phyloP scores from a whole-genome alignment of 2,797 vertebrate genomes.

The Syngnathus acus region DNA sequence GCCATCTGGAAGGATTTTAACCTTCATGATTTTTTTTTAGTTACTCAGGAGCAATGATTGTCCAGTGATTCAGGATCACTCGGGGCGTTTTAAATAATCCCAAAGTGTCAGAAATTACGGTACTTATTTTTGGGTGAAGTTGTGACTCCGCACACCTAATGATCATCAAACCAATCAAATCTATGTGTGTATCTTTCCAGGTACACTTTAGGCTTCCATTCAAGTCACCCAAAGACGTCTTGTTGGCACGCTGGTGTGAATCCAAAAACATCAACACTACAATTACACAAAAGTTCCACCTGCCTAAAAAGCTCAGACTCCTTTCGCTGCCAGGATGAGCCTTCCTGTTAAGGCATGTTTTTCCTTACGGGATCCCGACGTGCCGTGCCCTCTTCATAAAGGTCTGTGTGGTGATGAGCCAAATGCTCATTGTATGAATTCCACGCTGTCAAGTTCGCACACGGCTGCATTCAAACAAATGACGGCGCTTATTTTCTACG shows the following conservation, averaged over 20 bases:
- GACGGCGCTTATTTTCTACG: conserved; percentile 20
- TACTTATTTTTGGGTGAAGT: background rate
- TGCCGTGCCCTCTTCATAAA: conserved; percentile 42
- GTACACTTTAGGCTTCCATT: background rate
- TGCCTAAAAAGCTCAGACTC: conserved; percentile 42
- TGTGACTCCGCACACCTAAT: no score
- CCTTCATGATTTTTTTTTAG: no score
- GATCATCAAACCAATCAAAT: no score
- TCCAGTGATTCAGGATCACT: no score
- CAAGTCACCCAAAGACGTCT: conserved; percentile 2
- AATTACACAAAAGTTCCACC: conserved; percentile 26
- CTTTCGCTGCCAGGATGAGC: conserved; percentile 37
- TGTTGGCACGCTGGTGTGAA: background rate
- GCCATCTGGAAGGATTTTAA: no score
- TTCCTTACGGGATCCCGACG: conserved; percentile 34
- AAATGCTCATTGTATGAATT: conserved; percentile 48
- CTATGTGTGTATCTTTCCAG: background rate
- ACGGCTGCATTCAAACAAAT: conserved; percentile 29
- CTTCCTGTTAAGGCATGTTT: conserved; percentile 54
- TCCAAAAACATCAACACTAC: conserved; percentile 34
- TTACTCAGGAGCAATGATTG: no score
- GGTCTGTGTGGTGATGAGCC: conserved; percentile 27
- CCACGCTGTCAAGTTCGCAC: conserved; percentile 49
- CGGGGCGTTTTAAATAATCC: no score
- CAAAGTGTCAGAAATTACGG: no score